These are phyloP conservation scores for Amphibalanus amphitrite DNA, from an alignment of 1,140 invertebrate species.

Conservation along the genomic window DNA sequence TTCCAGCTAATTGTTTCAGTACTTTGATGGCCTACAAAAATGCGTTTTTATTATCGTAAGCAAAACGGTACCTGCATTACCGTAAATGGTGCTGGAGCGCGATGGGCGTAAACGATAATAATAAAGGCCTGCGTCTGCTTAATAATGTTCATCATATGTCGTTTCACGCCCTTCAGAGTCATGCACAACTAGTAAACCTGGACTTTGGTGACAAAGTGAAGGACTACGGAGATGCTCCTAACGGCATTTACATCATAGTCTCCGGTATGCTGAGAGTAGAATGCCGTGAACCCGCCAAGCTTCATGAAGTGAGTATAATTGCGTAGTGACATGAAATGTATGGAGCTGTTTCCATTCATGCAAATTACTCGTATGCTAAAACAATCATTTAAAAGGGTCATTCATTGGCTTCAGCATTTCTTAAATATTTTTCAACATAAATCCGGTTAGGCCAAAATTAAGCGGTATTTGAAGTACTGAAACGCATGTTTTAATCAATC, in stretches of 20 bases:
- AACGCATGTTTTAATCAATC: too few species aligned
- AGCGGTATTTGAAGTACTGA: too few species aligned
- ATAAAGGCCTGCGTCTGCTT: background rate
- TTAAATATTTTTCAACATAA: too few species aligned
- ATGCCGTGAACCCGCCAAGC: background rate
- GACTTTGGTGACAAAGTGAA: background rate
- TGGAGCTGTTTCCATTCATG: too few species aligned
- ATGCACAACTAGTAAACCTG: background rate
- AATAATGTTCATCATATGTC: too few species aligned
- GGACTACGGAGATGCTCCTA: background rate
- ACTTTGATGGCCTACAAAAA: background rate
- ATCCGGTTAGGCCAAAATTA: too few species aligned
- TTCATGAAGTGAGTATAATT: too few species aligned
- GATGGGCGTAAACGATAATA: background rate
- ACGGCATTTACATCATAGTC: background rate
- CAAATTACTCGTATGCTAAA: too few species aligned
- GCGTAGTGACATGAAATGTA: too few species aligned
- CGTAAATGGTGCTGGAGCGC: background rate
- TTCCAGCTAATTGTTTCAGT: background rate
- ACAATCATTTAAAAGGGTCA: too few species aligned
- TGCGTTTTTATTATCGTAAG: background rate
- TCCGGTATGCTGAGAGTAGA: background rate
- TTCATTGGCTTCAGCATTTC: too few species aligned
- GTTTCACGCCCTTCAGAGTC: too few species aligned
- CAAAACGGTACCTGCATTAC: background rate